Evolutionary conservation across 2,797 vertebrate species (phyloP).

Genomic region (Ctenopoma kingsleyae): DNA sequence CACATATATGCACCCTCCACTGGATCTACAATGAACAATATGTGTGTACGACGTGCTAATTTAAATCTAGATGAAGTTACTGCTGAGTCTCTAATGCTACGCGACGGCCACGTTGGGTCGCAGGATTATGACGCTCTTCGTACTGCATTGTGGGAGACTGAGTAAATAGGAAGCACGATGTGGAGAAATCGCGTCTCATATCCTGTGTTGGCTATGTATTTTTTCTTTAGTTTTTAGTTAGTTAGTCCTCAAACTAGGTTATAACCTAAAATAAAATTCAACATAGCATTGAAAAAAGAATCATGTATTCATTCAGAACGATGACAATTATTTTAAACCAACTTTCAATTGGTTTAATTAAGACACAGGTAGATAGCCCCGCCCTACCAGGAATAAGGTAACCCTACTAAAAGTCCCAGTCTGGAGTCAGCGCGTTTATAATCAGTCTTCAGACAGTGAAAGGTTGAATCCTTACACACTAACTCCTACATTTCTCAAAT

Average conservation of each 20-base stretch:
- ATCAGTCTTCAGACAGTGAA: background rate
- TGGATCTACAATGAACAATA: fast-evolving
- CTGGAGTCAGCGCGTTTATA: background rate
- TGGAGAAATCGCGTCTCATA: too few relatives aligned
- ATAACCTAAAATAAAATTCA: background rate
- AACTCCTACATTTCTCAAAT: background rate
- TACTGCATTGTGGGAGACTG: conserved; percentile 68
- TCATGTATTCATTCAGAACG: background rate
- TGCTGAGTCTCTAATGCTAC: background rate
- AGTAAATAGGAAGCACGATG: conserved; percentile 34
- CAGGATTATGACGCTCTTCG: conserved; percentile 22
- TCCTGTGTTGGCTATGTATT: background rate
- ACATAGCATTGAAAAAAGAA: background rate
- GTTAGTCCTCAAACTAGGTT: too few relatives aligned
- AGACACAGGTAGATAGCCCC: too few relatives aligned
- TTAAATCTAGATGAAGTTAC: background rate
- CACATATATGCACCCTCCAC: fast-evolving
- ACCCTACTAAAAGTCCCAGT: background rate
- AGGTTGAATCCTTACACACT: background rate
- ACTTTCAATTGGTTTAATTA: conserved; percentile 1
- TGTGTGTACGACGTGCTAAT: background rate
- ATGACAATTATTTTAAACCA: background rate
- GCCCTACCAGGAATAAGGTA: background rate
- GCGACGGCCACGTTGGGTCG: conserved; percentile 48
- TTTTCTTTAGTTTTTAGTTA: background rate